Base-by-base conservation (phyloP, 2,113 vertebrate genomes). In the Phoenicopterus ruber region DNA sequence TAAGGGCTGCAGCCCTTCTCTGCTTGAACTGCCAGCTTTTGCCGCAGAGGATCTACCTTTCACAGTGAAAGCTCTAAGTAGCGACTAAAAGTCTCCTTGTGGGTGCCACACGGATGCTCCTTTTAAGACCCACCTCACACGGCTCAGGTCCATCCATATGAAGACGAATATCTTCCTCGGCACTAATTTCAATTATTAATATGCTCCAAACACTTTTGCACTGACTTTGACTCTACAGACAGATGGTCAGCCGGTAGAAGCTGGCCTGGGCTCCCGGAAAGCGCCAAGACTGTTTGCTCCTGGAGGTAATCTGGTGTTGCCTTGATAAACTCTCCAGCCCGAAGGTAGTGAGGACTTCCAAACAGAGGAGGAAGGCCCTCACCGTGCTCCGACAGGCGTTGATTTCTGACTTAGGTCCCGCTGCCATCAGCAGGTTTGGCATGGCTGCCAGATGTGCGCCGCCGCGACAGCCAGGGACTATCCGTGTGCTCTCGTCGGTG, bases 381-480 rank as follows among this genome's bases (percentile, higher is more conserved):
- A 29, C 40, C 2, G 0, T 59, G 84, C 17, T 91, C 54, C 2
- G 4, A 12, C 25, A 57, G 50, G 22, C 52, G 22, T 29, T 7
- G n/a, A 47, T n/a, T 83, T 63, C 65, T 79, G 54, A 46, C 1
- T 0, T 16, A n/a, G 0, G 0, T 71, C 55, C 66, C 2, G 0
- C 47, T 82, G 92, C 38, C 47, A 7, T 74, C 38, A 59, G 54
- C 21, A 32, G 3, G 4, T 28, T 49, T 85, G 78, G 57, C 44
- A 24, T 38, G 38, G 12, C 24, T 63, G 61, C 50, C 81, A 52
- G 40, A 24, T 28, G 20, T 36, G 46, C 3, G 0, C 59, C 73
- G 55, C 40, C 20, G 2, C 21, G 42, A 44, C 47, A 76, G 47
- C 14, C 71, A 16, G 62, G 28, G 44, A 46, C 32, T 34, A 16